Conservation (phyloP, 2,888 invertebrate genomes). For the Brenthis hecate region DNA sequence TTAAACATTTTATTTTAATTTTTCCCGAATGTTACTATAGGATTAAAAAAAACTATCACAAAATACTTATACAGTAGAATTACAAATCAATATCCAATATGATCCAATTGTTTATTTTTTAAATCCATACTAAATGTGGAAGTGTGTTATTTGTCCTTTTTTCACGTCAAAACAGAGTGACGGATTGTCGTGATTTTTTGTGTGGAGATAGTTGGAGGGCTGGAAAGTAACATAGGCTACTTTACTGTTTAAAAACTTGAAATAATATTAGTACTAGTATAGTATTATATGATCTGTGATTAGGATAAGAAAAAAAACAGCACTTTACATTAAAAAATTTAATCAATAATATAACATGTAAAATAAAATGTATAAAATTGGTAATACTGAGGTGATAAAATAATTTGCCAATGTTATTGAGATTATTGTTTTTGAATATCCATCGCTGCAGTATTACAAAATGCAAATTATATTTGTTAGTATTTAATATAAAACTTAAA, state of each 20-base stretch:
- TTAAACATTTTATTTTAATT: constrained; percentile 47
- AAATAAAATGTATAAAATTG: constrained; percentile 6
- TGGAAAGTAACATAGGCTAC: too few species aligned
- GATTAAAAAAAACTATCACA: background rate
- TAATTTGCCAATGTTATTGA: background rate
- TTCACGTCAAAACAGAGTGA: too few species aligned
- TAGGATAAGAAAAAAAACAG: background rate
- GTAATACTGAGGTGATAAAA: constrained; percentile 8
- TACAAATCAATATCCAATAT: too few species aligned
- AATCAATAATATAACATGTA: constrained; percentile 10
- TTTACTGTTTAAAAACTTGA: too few species aligned
- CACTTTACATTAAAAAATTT: background rate
- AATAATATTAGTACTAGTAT: too few species aligned
- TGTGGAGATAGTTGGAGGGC: too few species aligned
- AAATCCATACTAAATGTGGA: too few species aligned
- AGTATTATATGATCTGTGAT: too few species aligned
- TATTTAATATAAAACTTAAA: background rate
- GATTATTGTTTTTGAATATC: constrained; percentile 11
- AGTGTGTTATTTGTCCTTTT: too few species aligned
- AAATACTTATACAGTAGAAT: too few species aligned
- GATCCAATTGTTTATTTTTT: too few species aligned
- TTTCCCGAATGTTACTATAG: constrained; percentile 31
- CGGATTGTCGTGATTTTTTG: too few species aligned
- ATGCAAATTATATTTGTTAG: constrained; percentile 9
- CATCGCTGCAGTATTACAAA: constrained; percentile 13